phyloP scores from a whole-genome alignment of 2,888 invertebrate genomes.

The Pheosia tremula region DNA sequence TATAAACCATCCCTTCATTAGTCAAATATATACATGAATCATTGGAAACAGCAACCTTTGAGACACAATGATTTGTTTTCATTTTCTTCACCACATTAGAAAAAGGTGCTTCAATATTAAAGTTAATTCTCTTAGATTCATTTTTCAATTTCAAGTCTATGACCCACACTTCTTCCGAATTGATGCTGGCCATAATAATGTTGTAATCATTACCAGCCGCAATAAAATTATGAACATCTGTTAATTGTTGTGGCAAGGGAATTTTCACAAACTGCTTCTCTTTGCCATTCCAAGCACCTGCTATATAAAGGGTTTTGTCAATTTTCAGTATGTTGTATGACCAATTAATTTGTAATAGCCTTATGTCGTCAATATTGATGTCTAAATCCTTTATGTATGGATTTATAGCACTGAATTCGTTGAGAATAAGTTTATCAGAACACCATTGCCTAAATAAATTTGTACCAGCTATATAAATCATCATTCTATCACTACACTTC shows the following conservation, averaged over 20 bases:
- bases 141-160: slow-evolving; percentile 50
- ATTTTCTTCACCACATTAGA: slow-evolving; percentile 42
- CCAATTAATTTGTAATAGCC: slow-evolving; percentile 63
- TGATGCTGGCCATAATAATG: slow-evolving; percentile 51
- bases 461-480: slow-evolving; percentile 58
- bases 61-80: slow-evolving; percentile 42
- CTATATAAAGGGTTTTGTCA: slow-evolving; percentile 51
- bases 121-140: slow-evolving; percentile 45
- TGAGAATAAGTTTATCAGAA: slow-evolving; percentile 42
- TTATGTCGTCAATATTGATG: slow-evolving; percentile 19
- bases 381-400: slow-evolving; percentile 29
- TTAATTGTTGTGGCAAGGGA: slow-evolving; percentile 48
- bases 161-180: slow-evolving; percentile 50
- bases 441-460: slow-evolving; percentile 78
- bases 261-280: slow-evolving; percentile 52
- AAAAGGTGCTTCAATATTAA: slow-evolving; percentile 49
- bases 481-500: not conserved
- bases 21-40: slow-evolving; percentile 60
- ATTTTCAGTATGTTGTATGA: slow-evolving; percentile 67
- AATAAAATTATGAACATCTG: slow-evolving; percentile 31
- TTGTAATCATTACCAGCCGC: slow-evolving; percentile 67
- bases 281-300: slow-evolving; percentile 61
- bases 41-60: slow-evolving; percentile 53
- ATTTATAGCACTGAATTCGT: slow-evolving; percentile 47
- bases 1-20: slow-evolving; percentile 74